Evolutionary conservation across 2,888 invertebrate genomes (phyloP).

Genomic region (Aradus depressus): DNA sequence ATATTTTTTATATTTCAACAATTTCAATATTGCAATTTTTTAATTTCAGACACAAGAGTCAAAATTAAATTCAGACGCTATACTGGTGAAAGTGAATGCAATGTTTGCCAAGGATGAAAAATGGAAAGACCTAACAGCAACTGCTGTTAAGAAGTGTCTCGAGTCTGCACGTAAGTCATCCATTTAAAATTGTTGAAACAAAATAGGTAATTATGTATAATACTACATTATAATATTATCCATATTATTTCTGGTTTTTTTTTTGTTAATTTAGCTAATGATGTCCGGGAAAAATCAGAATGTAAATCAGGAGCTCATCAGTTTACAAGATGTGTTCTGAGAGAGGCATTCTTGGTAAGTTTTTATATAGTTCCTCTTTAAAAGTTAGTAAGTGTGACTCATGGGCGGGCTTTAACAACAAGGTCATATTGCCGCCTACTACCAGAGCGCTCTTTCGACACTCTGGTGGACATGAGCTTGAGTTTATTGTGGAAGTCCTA

Average conservation of each 20-base stretch:
- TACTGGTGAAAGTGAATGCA: constrained; percentile 19
- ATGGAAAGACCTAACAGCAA: constrained; percentile 18
- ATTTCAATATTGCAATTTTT: not conserved
- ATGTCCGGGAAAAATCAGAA: constrained; percentile 8
- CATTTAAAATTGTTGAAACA: not conserved
- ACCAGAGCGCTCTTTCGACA: too few species aligned
- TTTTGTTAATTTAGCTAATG: constrained; percentile 17
- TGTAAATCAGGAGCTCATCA: constrained; percentile 17
- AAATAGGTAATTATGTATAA: not conserved
- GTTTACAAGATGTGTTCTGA: constrained; percentile 13
- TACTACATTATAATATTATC: not conserved
- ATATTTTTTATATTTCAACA: not conserved
- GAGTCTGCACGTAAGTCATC: constrained; percentile 13
- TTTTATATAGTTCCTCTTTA: not conserved
- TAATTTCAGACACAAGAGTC: constrained; percentile 16
- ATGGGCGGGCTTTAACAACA: too few species aligned
- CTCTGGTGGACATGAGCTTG: too few species aligned
- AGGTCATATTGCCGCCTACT: too few species aligned
- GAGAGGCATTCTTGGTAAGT: constrained; percentile 19
- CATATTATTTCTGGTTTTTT: not conserved
- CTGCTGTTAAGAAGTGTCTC: constrained; percentile 20
- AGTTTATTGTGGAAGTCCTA: too few species aligned
- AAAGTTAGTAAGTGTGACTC: not conserved
- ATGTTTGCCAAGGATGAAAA: constrained; percentile 14
- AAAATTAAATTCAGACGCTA: constrained; percentile 17